A percentile compares a stretch with the other conserved stretches of the same genome.
These are phyloP conservation scores for Silurus glanis DNA, from an alignment of 2,113 vertebrate species.

Conservation along the genomic window DNA sequence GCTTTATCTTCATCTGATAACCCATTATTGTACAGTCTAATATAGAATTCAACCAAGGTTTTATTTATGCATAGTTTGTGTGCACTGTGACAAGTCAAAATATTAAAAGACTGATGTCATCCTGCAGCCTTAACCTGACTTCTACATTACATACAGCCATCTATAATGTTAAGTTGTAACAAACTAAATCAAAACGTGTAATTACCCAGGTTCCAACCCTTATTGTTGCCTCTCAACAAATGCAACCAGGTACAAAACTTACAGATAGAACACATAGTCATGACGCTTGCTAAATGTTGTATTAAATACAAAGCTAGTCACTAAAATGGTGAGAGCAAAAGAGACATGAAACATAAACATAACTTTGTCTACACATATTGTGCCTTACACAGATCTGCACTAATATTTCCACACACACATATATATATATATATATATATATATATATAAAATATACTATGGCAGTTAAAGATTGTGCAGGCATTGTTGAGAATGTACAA, in stretches of 20 bases:
- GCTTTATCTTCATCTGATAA: not conserved
- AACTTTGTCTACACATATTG: no score
- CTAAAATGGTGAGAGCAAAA: not conserved
- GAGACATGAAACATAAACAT: not conserved
- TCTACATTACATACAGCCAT: not conserved
- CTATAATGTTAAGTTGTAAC: not conserved
- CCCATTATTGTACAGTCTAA: not conserved
- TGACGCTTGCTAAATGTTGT: not conserved
- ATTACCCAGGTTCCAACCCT: slow-evolving; percentile 6
- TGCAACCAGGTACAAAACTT: slow-evolving; percentile 32
- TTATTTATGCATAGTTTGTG: not conserved
- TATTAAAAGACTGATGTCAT: not conserved
- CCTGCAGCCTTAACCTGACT: not conserved
- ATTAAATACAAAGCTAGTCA: not conserved
- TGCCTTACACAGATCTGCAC: no score
- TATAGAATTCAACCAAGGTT: not conserved
- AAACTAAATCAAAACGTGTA: not conserved
- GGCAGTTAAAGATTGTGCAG: no score
- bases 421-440: no score
- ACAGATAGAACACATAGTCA: slow-evolving; percentile 1
- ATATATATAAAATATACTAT: no score
- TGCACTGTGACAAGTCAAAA: not conserved
- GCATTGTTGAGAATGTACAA: no score
- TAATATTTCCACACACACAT: no score
- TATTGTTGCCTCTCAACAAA: not conserved